Evolutionary conservation across 2,113 vertebrate species (phyloP), one percentile per base, ranked within the genome.

Genomic region (Halichoerus grypus): DNA sequence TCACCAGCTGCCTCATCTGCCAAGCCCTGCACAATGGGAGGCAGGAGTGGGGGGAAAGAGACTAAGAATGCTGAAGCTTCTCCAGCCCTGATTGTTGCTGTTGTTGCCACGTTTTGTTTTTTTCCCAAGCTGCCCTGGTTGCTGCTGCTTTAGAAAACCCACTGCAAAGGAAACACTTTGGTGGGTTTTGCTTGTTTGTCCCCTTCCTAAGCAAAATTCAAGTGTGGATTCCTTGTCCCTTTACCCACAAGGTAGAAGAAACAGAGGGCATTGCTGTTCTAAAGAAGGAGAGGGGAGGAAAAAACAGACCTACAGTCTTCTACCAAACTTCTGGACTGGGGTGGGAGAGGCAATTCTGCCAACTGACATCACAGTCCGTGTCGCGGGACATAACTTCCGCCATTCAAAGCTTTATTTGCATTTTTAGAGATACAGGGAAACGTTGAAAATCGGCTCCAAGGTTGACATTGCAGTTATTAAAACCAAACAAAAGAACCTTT

Each of bases 401-500:
- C 65, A 51, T 71, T 91, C 87, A 83, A 67, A 95, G 86, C 80
- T 36, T 69, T 74, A 93, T 95, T 90, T 97, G 87, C 89, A 82
- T 92, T 94, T 92, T 57, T 95, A 77, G 74, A 94, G 63, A 53
- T 69, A 18, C 63, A 71, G 63, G 79, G 74, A 92, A 77, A 72
- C 7, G 28, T 84, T 97, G 77, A 53, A 87, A 91, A 88, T 49
- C 33, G 63, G 94, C 90, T 69, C 76, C 8, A 26, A 26, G 80
- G 87, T 93, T 72, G 83, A 94, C 95, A 96, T 6, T 39, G 19
- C 51, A 77, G 93, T 94, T 92, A 91, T 79, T 85, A 94, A 95
- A 97, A 71, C 51, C 86, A 80, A 97, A 97, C 88, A 96, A 88
- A 96, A 98, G 88, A 91, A 33, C 42, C 55, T 65, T 95, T 91